These are phyloP conservation scores for Mormoops blainvillei DNA, from an alignment of 2,113 vertebrate genomes.

Conservation along the genomic window DNA sequence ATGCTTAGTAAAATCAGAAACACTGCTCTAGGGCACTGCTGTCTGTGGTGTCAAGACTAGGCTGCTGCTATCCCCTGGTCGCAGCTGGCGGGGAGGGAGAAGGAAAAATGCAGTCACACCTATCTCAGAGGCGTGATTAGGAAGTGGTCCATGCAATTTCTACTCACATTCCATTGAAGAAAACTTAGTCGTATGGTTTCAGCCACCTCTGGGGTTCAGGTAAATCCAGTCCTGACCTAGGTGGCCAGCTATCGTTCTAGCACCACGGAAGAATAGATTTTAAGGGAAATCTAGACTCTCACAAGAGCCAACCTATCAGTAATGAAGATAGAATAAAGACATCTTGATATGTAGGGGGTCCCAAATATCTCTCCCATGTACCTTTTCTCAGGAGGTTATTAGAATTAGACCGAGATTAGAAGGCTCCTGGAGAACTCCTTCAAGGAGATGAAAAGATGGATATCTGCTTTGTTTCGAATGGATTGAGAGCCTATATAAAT, in stretches of 20 bases:
- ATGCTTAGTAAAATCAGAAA: not conserved
- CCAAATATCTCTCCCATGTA: not conserved
- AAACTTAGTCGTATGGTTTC: not conserved
- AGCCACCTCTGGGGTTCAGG: not conserved
- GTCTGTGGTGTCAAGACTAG: not conserved
- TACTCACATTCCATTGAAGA: not conserved
- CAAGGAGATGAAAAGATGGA: not conserved
- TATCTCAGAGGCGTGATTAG: not conserved
- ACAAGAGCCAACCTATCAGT: not conserved
- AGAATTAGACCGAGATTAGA: not conserved
- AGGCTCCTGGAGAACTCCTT: not conserved
- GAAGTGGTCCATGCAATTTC: not conserved
- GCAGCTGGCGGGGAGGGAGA: not conserved
- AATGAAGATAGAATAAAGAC: not conserved
- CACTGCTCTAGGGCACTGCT: not conserved
- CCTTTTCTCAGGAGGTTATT: not conserved
- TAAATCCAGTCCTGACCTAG: not conserved
- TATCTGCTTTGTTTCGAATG: not conserved
- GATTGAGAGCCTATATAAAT: not conserved
- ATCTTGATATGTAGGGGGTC: not conserved
- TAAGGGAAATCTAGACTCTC: not conserved
- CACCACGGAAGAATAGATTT: not conserved
- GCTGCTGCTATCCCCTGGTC: not conserved
- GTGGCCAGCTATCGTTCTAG: not conserved
- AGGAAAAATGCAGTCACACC: not conserved